Evolutionary conservation across 1,140 invertebrate species (phyloP), one percentile per base, ranked within the genome.

Genomic region (Kradibia gibbosae): DNA sequence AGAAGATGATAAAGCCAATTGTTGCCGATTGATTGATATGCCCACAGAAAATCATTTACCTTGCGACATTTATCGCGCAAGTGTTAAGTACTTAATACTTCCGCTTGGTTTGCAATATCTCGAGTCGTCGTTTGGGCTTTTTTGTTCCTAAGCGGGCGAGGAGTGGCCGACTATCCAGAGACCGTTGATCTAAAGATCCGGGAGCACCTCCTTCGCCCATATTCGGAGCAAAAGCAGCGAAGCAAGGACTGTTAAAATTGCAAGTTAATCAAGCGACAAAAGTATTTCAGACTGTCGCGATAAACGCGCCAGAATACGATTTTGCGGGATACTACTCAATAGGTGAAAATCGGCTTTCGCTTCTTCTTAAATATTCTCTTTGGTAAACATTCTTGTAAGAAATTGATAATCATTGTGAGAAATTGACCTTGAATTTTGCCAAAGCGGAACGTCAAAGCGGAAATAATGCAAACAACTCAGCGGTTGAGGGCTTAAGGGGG

Each of bases 361-460:
- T 60, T 83, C 77, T 83, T 55, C 82, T 71, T 60, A 70, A 83
- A 25, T 39, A 39, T 55, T 74, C 34, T 31, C 3, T 71, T 25
- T 55, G n/a, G 39, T 74, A 36, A 75, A 74, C 55, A 75, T 67
- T 34, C 39, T 75, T 75, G 31, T 62, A 75, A 75, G 74, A 53
- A 73, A 28, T 8, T 34, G 3, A 50, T 81, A 81, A 50, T 82
- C 31, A 78, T 65, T 65, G 57, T 79, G 71, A 82, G 60, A 82
- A 82, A 78, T 82, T 78, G 70, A 78, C 77, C 73, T 83, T 80
- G 73, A 83, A 83, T 75, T 80, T 79, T 76, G 60, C 42, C 82
- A 80, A 83, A 80, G 82, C 82, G 82, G 82, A 83, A 83, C 82
- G 82, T 83, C 82, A 83, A 83, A 83, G 78, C 73, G 82, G 82